Evolutionary conservation across 2,113 vertebrate species (phyloP).

Genomic region (Callopanchax toddi): DNA sequence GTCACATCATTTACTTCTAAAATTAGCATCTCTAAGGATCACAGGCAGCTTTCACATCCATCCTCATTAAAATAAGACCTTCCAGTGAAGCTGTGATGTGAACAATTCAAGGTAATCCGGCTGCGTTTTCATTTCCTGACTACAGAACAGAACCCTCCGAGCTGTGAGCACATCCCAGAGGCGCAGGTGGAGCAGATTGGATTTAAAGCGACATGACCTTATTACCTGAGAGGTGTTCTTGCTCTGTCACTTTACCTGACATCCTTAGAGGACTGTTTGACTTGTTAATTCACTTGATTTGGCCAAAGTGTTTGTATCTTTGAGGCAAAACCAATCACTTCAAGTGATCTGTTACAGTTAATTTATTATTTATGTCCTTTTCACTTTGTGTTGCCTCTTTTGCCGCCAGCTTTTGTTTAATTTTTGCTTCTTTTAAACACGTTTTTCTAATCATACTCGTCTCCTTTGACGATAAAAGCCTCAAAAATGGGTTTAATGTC

Average conservation of each 20-base stretch:
- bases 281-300: neutral
- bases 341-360: neutral
- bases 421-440: neutral
- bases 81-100: neutral
- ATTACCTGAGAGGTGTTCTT: neutral
- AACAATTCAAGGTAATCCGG: neutral
- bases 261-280: neutral
- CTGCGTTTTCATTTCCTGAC: neutral
- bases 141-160: neutral
- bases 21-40: constrained; percentile 44
- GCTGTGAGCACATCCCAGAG: neutral
- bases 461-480: neutral
- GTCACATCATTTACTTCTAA: constrained; percentile 19
- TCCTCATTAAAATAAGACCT: neutral
- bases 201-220: neutral
- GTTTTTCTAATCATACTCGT: neutral
- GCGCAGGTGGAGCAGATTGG: neutral
- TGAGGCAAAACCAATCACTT: neutral
- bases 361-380: neutral
- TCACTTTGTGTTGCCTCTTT: neutral
- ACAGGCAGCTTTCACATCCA: neutral
- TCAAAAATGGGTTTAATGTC: neutral
- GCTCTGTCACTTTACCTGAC: constrained; percentile 23
- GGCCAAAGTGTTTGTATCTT: neutral
- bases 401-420: neutral